These are phyloP conservation scores for Volucella bombylans DNA, from an alignment of 2,888 invertebrate species.

Conservation along the genomic window DNA sequence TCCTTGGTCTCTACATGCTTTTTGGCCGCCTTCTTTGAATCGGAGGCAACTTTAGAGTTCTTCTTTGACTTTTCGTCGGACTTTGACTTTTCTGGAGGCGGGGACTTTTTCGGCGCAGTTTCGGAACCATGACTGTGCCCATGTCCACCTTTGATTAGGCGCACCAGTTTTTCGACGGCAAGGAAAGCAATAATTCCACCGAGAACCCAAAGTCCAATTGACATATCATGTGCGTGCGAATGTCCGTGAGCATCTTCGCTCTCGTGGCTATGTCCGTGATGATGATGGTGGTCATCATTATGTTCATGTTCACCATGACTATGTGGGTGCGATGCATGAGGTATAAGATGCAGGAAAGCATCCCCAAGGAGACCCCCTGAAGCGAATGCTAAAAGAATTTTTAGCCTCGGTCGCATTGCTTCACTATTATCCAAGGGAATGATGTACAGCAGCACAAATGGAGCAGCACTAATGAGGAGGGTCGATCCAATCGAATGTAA, in stretches of 20 bases:
- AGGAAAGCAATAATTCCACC: constrained; percentile 96
- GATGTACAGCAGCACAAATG: constrained; percentile 95
- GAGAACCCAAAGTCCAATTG: constrained; percentile 96
- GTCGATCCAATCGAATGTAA: constrained; percentile 94
- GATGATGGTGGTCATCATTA: constrained; percentile 79
- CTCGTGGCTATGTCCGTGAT: constrained; percentile 81
- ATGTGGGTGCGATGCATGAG: constrained; percentile 92
- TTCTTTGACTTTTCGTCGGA: constrained; percentile 61
- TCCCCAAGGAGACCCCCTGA: constrained; percentile 98
- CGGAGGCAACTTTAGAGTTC: constrained; percentile 33
- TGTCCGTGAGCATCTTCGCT: constrained; percentile 77
- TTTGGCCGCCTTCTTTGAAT: constrained; percentile 76
- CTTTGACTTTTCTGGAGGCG: constrained; percentile 62
- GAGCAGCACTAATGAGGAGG: constrained; percentile 95
- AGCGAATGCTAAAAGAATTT: constrained; percentile 95
- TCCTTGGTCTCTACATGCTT: constrained; percentile 81
- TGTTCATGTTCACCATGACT: constrained; percentile 79
- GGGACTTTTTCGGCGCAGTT: constrained; percentile 71
- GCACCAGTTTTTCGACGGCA: constrained; percentile 95
- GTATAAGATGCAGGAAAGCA: constrained; percentile 98
- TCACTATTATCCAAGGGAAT: constrained; percentile 95
- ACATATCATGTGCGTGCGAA: constrained; percentile 89
- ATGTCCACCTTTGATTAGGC: constrained; percentile 92
- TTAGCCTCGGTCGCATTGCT: constrained; percentile 92
- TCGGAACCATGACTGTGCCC: constrained; percentile 87